Base-by-base conservation (phyloP, 1,140 invertebrate species). In the Tetranychus urticae region DNA sequence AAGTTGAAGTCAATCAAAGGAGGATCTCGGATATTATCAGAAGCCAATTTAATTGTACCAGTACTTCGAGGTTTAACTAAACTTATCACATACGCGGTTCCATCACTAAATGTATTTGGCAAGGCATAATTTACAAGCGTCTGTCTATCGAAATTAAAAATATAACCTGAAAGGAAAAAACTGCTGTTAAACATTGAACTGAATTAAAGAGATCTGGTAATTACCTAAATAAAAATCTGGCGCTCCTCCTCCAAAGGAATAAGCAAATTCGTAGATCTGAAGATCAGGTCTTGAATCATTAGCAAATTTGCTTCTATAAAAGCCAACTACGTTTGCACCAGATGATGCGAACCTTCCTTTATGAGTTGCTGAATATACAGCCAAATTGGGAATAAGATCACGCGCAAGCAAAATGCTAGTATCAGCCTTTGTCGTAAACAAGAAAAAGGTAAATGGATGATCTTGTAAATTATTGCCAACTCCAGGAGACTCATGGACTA, bases 381-480 rank as follows among this genome's bases (percentile, higher is more conserved):
- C 5, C 39, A 42, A 42, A 42, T 10, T 42, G 39, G 5, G 5
- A 10, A 42, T 6, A 5, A 42, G 39, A 6, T 42, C 39, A 6
- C 39, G 39, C 5, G 5, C 23, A n/a, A n/a, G 23, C 8, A 52
- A 12, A 6, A 52, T 8, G 23, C n/a, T 31, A 8, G 31, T n/a
- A 33, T 23, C 31, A 2, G 7, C 23, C 6, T 23, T 23, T 2
- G 31, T 52, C 2, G n/a, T n/a, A 33, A 52, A 52, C 2, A 8
- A 23, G 8, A 52, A 2, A 7, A 52, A 8, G 31, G 31, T 52
- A 12, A 31, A n/a, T n/a, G 31, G 31, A 23, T 75, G 73, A 64
- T 76, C 74, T 64, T 73, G 71, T 2, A 76, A 65, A 65, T 75
- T 75, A 58, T 69, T 64, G 2, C 74, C 74, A 8, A 76, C 58